Percentiles rank a stretch among this genome's conserved stretches.
Conservation (phyloP, 2,888 invertebrate genomes). For the Lasioglossum marginatum region DNA sequence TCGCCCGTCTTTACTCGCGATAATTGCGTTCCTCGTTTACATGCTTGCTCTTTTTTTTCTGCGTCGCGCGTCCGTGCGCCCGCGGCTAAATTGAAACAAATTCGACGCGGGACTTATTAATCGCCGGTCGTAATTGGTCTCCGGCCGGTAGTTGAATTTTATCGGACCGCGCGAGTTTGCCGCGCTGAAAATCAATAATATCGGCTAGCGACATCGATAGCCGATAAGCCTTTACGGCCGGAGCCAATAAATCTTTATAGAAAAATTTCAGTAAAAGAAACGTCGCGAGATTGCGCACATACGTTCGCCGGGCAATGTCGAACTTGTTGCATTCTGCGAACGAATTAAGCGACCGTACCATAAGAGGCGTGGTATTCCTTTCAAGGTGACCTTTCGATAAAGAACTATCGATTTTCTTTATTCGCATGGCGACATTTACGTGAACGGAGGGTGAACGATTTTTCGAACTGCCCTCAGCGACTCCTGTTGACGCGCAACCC, state of each 20-base stretch:
- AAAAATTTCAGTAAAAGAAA: not conserved
- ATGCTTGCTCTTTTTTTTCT: not conserved
- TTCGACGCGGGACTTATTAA: not conserved
- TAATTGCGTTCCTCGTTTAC: not conserved
- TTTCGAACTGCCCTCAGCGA: not conserved
- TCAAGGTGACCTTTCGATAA: slow-evolving; percentile 63
- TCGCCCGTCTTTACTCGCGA: not conserved
- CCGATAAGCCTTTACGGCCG: not conserved
- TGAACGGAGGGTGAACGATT: not conserved
- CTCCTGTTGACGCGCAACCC: not conserved
- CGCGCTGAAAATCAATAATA: slow-evolving; percentile 11
- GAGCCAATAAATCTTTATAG: slow-evolving; percentile 12
- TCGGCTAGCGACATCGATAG: not conserved
- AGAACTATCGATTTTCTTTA: slow-evolving; percentile 48
- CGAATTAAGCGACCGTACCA: slow-evolving; percentile 5
- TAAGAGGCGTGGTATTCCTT: slow-evolving; percentile 15
- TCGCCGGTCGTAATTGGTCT: not conserved
- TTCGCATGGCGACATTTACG: slow-evolving; percentile 21
- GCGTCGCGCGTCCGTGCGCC: not conserved
- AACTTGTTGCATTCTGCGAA: slow-evolving; percentile 25
- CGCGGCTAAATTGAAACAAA: not conserved
- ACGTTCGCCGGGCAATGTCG: not conserved
- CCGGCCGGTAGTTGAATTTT: not conserved
- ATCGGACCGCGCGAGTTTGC: not conserved
- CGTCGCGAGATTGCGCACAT: not conserved